Evolutionary conservation across 2,797 vertebrate species (phyloP), one percentile per base, ranked within the genome.

Genomic region (Okamejei kenojei): DNA sequence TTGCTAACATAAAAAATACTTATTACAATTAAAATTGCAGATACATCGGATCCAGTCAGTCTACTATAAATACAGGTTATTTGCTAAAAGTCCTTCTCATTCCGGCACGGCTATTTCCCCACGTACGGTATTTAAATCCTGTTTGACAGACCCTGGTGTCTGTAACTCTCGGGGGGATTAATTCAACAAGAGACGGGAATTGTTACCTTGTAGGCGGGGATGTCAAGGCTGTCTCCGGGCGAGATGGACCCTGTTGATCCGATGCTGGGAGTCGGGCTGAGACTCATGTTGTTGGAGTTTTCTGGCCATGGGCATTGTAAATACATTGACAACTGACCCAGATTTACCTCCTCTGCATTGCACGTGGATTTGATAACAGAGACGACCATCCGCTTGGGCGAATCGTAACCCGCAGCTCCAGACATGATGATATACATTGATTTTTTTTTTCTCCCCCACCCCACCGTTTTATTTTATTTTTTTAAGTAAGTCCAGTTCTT

Each of bases 361-460:
- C 65, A 26, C n/a, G 84, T 54, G 68, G 90, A 26, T 91, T 71
- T 91, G 32, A 91, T 74, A 10, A 91, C 90, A 91, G 90, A 74
- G 32, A 91, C 65, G 8, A 91, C 1, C 35, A 74, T 91, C 68
- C 90, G 35, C 35, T 91, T 74, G 68, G 90, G 90, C 13, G 68
- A 74, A 45, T 26, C 10, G 68, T 68, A 74, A 74, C 65, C 71
- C 29, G 21, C 90, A 23, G 65, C 38, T 35, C 68, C 90, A 17
- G 90, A 29, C 90, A 91, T 91, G 54, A 73, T 90, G n/a, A 91
- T 91, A 74, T 91, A 91, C 90, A 91, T 91, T 91, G 32, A 91
- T 26, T 29, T 91, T 26, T 73, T 0, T 4, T 45, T 45, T 45
- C 45, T 45, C 45, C 45, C 45, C 45, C 38, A 38, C 68, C 21